Base-by-base conservation (phyloP, 1,140 invertebrate species). In the Mesaphorura yosii region DNA sequence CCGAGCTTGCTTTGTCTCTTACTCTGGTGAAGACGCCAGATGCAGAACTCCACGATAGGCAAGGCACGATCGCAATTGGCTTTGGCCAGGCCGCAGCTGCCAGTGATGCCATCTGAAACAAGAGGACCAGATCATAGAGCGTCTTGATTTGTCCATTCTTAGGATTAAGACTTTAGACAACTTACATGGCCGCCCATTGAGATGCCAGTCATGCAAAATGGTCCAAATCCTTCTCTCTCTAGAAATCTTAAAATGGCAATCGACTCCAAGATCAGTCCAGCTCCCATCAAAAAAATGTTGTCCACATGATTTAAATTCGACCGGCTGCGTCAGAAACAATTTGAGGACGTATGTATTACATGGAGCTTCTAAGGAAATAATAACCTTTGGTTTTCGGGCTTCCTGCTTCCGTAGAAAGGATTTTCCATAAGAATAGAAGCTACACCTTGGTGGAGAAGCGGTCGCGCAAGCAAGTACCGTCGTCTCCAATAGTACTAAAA, bases 241-340 rank as follows among this genome's bases (percentile, higher is more conserved):
- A 88, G 91, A 91, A 91, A 98, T 71, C 92, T 82, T 40, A 98
- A 78, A 45, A 98, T 73, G 22, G 86, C 91, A 49, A 94, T 72
- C 7, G 86, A 86, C 73, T 99, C 95, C 55, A 96, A 74, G 37
- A 98, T 89, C 41, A 98, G 72, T 68, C 91, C 91, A 25, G 88
- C 93, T 49, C 95, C 95, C 95, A 99, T 98, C 44, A 98, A 88
- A 78, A 98, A 97, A 65, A 99, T 86, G 71, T 99, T 95, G 40
- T 86, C 90, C 0, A 98, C 93, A 75, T 97, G 90, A 64, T 87
- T 83, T 25, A 98, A 75, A 68, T 83, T 84, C 2, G 94, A 98
- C 23, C 92, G 81, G 50, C 87, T 93, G 68, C 28, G 69, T 67
- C 62, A 59, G 56, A 63, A 56, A 62, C 49, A 55, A 17, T 15